phyloP scores from a whole-genome alignment of 64 coral and sea anemone genomes.

The Stylophora pistillata region DNA sequence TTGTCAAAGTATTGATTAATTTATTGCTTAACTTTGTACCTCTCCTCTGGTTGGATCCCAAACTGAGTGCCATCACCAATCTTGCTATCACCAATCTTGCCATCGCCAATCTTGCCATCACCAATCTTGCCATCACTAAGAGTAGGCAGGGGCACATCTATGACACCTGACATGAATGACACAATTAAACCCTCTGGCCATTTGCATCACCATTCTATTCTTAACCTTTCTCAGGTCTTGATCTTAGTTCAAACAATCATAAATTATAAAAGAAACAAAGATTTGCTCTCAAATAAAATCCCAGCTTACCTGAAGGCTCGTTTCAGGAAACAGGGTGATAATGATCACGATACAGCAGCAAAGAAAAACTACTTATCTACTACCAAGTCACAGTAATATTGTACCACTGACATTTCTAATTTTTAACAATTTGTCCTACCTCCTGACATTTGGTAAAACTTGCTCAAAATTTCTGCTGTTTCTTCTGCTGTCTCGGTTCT shows the following conservation, averaged over 20 bases:
- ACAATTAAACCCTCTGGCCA: not conserved
- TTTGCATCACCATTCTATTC: too few relatives aligned
- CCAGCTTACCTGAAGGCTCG: too few relatives aligned
- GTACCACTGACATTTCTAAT: not conserved
- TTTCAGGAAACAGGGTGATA: too few relatives aligned
- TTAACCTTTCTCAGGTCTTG: too few relatives aligned
- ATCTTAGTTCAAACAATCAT: too few relatives aligned
- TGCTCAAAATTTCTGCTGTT: constrained; percentile 47
- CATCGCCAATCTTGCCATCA: not conserved
- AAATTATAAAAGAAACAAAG: too few relatives aligned
- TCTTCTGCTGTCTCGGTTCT: constrained; percentile 62
- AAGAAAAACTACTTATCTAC: too few relatives aligned
- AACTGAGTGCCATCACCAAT: not conserved
- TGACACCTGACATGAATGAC: not conserved
- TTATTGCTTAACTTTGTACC: not conserved
- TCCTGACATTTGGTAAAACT: not conserved
- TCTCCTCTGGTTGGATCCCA: not conserved
- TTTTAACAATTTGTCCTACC: not conserved
- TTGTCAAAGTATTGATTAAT: too few relatives aligned
- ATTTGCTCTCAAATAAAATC: too few relatives aligned
- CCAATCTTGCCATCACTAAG: not conserved
- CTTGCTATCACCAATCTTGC: too few relatives aligned
- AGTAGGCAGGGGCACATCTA: not conserved
- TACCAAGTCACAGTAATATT: too few relatives aligned
- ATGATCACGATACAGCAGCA: too few relatives aligned